Evolutionary conservation across 2,113 vertebrate species (phyloP), one percentile per base, ranked within the genome.

Genomic region (Datnioides undecimradiatus): DNA sequence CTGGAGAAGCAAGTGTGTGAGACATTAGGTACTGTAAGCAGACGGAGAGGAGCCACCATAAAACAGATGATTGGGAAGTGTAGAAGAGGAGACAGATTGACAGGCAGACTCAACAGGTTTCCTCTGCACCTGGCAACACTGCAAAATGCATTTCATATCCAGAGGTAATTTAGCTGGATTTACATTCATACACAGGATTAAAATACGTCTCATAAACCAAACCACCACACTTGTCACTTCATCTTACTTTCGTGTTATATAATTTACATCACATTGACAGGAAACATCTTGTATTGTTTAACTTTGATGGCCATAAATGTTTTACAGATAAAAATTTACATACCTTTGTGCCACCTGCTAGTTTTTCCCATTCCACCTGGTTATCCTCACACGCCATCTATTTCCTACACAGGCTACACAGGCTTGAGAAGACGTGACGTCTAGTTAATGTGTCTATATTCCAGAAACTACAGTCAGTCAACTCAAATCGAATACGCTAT

Each of bases 61-160:
- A n/a, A n/a, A 69, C 23, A 74, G 51, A 40, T 43, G 8, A 36
- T 19, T 64, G 58, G 36, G 38, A 54, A 64, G 13, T n/a, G 27
- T 10, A 69, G 68, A 57, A 38, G 40, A 49, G 46, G 33, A 57
- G 46, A 70, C 60, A 79, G 75, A 82, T 9, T 72, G 79, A 75
- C n/a, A 68, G 72, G 46, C 27, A 43, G 34, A 63, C 52, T 76
- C 52, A 73, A 73, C 70, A 49, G 68, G 76, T 67, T 85, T 43
- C 64, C 52, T 43, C 19, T 73, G 33, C 66, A 87, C 43, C 67
- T 74, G 74, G 75, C 34, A 62, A n/a, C 33, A 46, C 25, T 51
- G 27, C 36, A 78, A 75, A 75, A 64, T 63, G 65, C 43, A 72
- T 63, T 6, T 52, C 33, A 64, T 36, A 78, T 43, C n/a, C 73